Evolutionary conservation across 2,113 vertebrate genomes (phyloP).

Genomic region (Cercopithecus mona): DNA sequence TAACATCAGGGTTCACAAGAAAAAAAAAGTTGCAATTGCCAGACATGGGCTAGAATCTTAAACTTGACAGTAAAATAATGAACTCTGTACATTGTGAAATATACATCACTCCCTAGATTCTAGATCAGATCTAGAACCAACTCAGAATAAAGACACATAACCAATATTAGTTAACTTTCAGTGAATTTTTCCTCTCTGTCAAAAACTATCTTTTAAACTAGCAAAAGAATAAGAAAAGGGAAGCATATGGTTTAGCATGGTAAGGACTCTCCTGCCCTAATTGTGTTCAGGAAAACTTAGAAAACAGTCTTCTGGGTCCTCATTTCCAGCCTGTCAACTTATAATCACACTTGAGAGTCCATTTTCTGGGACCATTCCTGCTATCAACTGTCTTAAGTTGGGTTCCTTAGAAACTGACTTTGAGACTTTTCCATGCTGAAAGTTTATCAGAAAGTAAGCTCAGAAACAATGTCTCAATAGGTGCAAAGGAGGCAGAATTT

Average conservation of each 20-base stretch:
- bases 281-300: not conserved
- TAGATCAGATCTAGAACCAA: not conserved
- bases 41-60: not conserved
- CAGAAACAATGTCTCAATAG: not conserved
- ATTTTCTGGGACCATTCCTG: not conserved
- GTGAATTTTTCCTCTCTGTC: not conserved
- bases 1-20: not conserved
- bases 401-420: not conserved
- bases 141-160: not conserved
- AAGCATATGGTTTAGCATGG: not conserved
- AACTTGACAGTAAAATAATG: not conserved
- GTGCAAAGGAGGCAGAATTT: not conserved
- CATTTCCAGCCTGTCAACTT: not conserved
- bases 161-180: not conserved
- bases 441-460: not conserved
- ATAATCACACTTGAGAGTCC: not conserved
- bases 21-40: not conserved
- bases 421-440: not conserved
- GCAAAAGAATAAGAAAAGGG: not conserved
- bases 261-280: not conserved
- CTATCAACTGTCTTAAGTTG: not conserved
- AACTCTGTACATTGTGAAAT: not conserved
- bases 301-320: not conserved
- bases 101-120: not conserved
- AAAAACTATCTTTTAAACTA: not conserved